Conservation (phyloP, 1,140 invertebrate genomes). For the Heliconius nattereri region DNA sequence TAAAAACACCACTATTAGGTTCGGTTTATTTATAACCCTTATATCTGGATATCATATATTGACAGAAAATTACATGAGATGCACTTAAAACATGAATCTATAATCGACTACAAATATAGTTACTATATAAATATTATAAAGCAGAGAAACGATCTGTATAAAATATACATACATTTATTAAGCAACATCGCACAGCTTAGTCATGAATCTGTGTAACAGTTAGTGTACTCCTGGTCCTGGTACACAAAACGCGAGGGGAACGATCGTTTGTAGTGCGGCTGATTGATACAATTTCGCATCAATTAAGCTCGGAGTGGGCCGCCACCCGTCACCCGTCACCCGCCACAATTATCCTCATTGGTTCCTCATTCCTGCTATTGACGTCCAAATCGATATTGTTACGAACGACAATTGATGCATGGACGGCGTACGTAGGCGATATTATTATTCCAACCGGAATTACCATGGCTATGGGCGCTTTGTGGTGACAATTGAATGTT, state of each 20-base stretch:
- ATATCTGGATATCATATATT: no score
- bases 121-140: no score
- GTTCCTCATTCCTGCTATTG: conserved; percentile 69
- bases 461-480: background rate
- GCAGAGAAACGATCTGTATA: no score
- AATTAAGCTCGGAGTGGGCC: conserved; percentile 65
- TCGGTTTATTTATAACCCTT: no score
- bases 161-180: background rate
- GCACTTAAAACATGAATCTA: no score
- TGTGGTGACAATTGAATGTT: background rate
- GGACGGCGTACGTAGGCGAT: conserved; percentile 22
- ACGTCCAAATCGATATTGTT: conserved; percentile 51
- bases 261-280: conserved; percentile 29
- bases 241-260: conserved; percentile 33
- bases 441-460: conserved; percentile 5
- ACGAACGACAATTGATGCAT: conserved; percentile 52
- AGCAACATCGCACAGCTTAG: background rate
- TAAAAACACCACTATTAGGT: no score
- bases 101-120: no score
- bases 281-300: conserved; percentile 79
- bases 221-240: background rate
- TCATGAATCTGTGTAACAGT: background rate
- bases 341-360: conserved; percentile 75
- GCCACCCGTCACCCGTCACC: conserved; percentile 55
- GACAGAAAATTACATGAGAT: no score